Conservation (phyloP, 2,888 invertebrate genomes). For the Stenodera caucasica region DNA sequence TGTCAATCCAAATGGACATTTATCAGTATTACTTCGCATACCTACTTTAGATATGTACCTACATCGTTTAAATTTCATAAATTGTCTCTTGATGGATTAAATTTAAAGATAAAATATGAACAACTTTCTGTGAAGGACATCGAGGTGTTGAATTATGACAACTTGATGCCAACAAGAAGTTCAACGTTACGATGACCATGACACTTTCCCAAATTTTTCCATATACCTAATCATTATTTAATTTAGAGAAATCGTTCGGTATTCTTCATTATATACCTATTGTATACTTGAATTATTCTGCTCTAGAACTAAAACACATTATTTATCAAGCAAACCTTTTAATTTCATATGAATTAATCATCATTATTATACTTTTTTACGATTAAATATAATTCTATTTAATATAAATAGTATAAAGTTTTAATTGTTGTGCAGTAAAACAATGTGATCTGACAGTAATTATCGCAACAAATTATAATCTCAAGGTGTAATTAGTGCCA, state of each 20-base stretch:
- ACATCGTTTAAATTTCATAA: no score
- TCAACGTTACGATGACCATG: not conserved
- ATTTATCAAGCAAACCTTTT: no score
- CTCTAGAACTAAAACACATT: no score
- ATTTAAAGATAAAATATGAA: not conserved
- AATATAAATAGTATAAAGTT: not conserved
- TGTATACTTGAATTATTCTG: no score
- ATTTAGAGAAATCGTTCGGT: no score
- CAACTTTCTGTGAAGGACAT: not conserved
- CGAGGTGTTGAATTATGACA: not conserved
- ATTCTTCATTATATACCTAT: no score
- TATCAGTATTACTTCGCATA: no score
- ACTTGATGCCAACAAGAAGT: not conserved
- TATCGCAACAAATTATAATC: conserved; percentile 6
- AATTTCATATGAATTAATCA: no score
- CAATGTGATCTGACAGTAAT: conserved; percentile 6
- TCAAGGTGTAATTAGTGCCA: not conserved
- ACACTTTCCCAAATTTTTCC: not conserved
- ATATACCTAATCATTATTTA: no score
- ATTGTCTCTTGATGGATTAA: not conserved
- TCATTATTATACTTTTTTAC: not conserved
- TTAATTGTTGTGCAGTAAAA: not conserved
- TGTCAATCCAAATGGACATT: no score
- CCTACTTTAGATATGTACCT: no score
- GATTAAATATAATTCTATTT: not conserved